Conservation (phyloP, 2,113 vertebrate species). For the Sinocyclocheilus anophthalmus region DNA sequence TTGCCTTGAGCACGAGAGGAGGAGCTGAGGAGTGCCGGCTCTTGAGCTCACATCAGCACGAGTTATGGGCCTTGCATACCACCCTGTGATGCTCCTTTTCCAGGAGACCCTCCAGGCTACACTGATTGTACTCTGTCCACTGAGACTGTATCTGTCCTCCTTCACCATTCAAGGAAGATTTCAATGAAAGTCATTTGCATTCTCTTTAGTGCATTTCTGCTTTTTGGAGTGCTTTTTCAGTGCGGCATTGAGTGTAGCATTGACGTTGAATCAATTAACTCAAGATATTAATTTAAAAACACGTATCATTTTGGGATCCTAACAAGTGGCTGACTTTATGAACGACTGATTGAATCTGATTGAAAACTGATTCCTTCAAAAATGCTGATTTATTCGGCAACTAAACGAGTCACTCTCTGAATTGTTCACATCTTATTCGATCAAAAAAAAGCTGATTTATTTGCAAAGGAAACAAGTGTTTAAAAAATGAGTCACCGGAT, state of each 20-base stretch:
- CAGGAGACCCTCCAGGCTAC: slow-evolving; percentile 35
- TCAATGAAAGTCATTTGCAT: slow-evolving; percentile 25
- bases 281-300: background rate
- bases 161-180: slow-evolving; percentile 24
- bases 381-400: too few species aligned
- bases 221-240: background rate
- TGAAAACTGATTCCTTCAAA: background rate
- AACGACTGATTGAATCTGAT: background rate
- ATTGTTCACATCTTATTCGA: background rate
- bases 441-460: background rate
- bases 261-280: background rate
- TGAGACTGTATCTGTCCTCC: slow-evolving; percentile 10
- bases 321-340: background rate
- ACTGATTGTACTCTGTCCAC: slow-evolving; percentile 6
- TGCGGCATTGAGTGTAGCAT: too few species aligned
- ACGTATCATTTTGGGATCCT: too few species aligned
- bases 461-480: background rate
- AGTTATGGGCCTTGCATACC: slow-evolving; percentile 52
- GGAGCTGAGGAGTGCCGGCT: slow-evolving; percentile 11
- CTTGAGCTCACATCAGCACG: slow-evolving; percentile 43
- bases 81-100: slow-evolving; percentile 30
- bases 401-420: background rate
- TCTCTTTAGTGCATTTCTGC: background rate
- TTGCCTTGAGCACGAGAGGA: slow-evolving; percentile 28
- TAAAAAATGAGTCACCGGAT: background rate